phyloP scores from a whole-genome alignment of 2,888 invertebrate genomes.

The Acanthopleura granulata region DNA sequence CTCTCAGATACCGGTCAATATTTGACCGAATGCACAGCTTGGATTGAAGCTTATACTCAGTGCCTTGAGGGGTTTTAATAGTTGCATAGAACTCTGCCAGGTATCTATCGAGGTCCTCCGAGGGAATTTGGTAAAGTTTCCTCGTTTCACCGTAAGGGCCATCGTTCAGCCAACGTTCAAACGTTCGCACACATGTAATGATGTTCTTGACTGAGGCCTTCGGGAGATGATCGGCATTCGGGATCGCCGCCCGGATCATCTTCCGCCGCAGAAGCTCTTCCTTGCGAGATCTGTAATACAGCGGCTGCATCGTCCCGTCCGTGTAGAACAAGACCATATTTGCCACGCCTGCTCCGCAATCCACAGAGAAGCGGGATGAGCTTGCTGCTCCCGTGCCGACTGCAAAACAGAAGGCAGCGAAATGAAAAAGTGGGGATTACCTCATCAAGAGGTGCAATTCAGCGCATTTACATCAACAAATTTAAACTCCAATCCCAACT shows the following conservation, averaged over 20 bases:
- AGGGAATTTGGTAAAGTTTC: background rate
- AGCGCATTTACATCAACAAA: no score
- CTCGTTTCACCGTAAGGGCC: background rate
- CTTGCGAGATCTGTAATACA: background rate
- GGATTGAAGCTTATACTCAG: background rate
- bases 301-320: background rate
- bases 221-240: background rate
- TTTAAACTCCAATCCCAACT: no score
- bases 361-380: no score
- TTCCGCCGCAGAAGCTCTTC: background rate
- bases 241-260: background rate
- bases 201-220: background rate
- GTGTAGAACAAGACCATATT: background rate
- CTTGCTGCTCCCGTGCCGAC: no score
- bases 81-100: background rate
- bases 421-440: no score
- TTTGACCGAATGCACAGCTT: constrained; percentile 1
- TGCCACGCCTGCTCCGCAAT: background rate
- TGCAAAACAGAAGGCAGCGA: no score
- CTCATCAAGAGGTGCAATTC: no score
- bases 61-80: background rate
- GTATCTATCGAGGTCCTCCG: background rate
- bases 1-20: background rate
- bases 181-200: background rate
- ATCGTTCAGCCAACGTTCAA: background rate